Evolutionary conservation across 2,888 invertebrate genomes (phyloP).

Genomic region (Xanthia icteritia): DNA sequence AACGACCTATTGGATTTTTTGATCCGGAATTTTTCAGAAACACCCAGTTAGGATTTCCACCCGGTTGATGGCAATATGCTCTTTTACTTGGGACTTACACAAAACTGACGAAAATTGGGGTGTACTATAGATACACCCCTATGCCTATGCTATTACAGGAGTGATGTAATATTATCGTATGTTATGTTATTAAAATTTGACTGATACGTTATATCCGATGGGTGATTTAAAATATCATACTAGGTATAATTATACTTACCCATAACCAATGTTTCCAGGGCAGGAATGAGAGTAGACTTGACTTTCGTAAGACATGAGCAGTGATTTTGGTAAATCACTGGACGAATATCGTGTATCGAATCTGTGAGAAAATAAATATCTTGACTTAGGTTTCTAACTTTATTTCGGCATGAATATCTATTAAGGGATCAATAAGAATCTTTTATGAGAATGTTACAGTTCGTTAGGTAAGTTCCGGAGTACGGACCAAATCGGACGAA

Average conservation of each 20-base stretch:
- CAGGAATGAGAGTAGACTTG: constrained; percentile 77
- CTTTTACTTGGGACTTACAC: too few species aligned
- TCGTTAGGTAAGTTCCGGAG: not conserved
- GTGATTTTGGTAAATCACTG: constrained; percentile 70
- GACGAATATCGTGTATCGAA: constrained; percentile 73
- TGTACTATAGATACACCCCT: too few species aligned
- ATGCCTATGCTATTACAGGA: too few species aligned
- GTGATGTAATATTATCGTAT: too few species aligned
- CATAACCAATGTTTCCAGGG: constrained; percentile 76
- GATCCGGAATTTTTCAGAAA: too few species aligned
- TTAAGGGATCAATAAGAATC: not conserved
- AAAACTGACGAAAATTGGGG: too few species aligned
- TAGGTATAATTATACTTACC: constrained; percentile 65
- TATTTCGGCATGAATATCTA: not conserved
- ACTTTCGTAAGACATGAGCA: constrained; percentile 75
- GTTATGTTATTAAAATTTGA: too few species aligned
- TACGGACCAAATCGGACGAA: too few species aligned
- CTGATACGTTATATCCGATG: too few species aligned
- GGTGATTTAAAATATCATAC: too few species aligned
- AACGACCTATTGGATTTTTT: not conserved
- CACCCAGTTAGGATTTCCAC: too few species aligned
- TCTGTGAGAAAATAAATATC: constrained; percentile 65
- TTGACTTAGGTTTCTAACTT: not conserved
- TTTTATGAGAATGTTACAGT: not conserved
- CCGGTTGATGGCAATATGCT: too few species aligned